Evolutionary conservation across 2,888 invertebrate genomes (phyloP).

Genomic region (Andrena flavipes): DNA sequence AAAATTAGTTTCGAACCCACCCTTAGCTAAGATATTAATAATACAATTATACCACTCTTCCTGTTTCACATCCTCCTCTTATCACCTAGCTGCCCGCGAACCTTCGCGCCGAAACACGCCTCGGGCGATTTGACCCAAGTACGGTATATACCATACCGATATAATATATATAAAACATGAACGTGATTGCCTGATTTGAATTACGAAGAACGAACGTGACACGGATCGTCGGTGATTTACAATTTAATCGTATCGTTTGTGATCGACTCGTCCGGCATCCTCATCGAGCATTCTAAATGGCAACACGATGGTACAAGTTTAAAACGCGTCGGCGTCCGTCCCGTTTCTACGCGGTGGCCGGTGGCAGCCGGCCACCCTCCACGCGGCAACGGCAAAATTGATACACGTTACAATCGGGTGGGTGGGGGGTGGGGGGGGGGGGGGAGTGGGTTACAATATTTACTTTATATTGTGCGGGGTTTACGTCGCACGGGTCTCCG

Average conservation of each 20-base stretch:
- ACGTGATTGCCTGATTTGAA: slow-evolving; percentile 59
- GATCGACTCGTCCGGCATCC: slow-evolving; percentile 30
- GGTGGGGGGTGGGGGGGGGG: too few relatives aligned
- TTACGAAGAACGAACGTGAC: slow-evolving; percentile 59
- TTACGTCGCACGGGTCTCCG: slow-evolving; percentile 38
- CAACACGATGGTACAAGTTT: slow-evolving; percentile 17
- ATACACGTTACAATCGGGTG: slow-evolving; percentile 1
- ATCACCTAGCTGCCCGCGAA: neutral
- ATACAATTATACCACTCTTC: too few relatives aligned
- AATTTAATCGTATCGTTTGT: slow-evolving; percentile 33
- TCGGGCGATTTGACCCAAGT: slow-evolving; percentile 26
- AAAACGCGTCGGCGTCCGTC: slow-evolving; percentile 10
- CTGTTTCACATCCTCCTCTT: too few relatives aligned
- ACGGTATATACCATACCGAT: slow-evolving; percentile 30
- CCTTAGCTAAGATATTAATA: too few relatives aligned
- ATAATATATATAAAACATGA: slow-evolving; percentile 56
- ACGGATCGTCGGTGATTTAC: slow-evolving; percentile 37
- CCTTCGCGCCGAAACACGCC: slow-evolving; percentile 1
- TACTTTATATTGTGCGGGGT: slow-evolving; percentile 10
- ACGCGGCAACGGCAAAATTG: slow-evolving; percentile 6
- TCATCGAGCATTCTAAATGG: slow-evolving; percentile 16
- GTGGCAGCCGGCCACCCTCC: neutral
- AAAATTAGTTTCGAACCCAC: too few relatives aligned
- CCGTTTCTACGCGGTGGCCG: neutral
- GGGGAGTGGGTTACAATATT: neutral